Evolutionary conservation across 2,797 vertebrate genomes (phyloP), one percentile per base, ranked within the genome.

Genomic region (Erpetoichthys calabaricus): DNA sequence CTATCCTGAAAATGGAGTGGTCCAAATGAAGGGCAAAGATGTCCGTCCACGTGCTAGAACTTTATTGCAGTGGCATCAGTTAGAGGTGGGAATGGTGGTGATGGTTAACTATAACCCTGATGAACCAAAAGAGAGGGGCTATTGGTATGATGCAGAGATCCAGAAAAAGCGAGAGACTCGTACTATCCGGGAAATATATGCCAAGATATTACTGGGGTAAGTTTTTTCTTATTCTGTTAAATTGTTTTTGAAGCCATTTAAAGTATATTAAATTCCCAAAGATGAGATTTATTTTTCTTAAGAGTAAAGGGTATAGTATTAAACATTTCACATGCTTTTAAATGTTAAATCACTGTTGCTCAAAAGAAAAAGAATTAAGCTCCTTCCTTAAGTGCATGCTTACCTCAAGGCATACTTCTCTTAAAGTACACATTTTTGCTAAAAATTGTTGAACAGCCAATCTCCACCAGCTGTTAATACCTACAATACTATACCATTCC

Each of bases 51-150:
- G 96, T 0, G 94, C 96, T 3, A 77, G 91, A 10, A 92, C 88
- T 0, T 68, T 91, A 42, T 79, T 96, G 63, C 80, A 90, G 69
- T 98, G 96, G 96, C 83, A 94, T 56, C 88, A 98, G 63, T 75
- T 99, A 61, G 85, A 91, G 61, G 70, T 79, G 2, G 93, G 91
- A 6, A 92, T 95, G 75, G 70, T 90, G 2, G 90, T 96, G 42
- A 98, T 99, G 95, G 81, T 97, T 44, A 99, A 99, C 80, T 99
- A 87, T 65, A 99, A 98, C 65, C 87, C 91, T 0, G 96, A 99
- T 2, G 91, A 93, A 1, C 88, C 90, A 3, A 89, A 88, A 62
- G 93, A 97, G 61, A 85, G 94, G 0, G 96, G 96, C 1, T 99
- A 92, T 77, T 99, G 96, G 96, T 99, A 98, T 0, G 95, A 99